Percentiles rank a stretch among this genome's conserved stretches.
phyloP scores from a whole-genome alignment of 2,797 vertebrate genomes.

The Chiloscyllium punctatum region DNA sequence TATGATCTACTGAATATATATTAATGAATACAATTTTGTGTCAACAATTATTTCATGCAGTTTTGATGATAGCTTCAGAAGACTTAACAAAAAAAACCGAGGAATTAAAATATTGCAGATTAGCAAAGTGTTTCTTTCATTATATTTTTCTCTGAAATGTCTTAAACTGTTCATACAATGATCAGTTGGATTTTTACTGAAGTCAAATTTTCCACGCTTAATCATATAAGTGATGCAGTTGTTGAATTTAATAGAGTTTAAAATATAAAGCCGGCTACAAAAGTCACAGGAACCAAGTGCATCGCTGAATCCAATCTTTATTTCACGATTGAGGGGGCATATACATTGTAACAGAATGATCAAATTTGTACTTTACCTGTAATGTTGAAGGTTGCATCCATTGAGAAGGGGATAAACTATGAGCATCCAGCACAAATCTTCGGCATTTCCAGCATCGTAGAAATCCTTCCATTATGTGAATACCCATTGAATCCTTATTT shows the following conservation, averaged over 20 bases:
- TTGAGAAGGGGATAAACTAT: constrained; percentile 38
- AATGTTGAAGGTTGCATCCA: background rate
- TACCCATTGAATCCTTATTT: background rate
- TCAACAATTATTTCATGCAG: too few relatives aligned
- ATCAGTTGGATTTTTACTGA: background rate
- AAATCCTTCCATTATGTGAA: constrained; percentile 38
- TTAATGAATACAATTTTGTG: too few relatives aligned
- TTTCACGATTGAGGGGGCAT: background rate
- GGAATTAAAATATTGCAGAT: too few relatives aligned
- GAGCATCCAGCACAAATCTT: constrained; percentile 51
- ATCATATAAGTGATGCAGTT: too few relatives aligned
- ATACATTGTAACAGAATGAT: background rate
- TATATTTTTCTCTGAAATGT: too few relatives aligned
- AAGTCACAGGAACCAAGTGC: background rate
- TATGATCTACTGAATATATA: too few relatives aligned
- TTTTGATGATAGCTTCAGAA: too few relatives aligned
- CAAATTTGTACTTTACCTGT: background rate
- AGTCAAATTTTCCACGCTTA: background rate
- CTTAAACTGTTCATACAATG: background rate
- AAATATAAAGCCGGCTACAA: background rate
- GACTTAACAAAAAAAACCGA: too few relatives aligned
- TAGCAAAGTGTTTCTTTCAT: too few relatives aligned
- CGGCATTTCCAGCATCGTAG: constrained; percentile 56
- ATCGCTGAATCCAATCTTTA: background rate
- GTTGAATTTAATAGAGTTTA: too few relatives aligned